Evolutionary conservation across 2,888 invertebrate species (phyloP).

Genomic region (Hecatera dysodea): DNA sequence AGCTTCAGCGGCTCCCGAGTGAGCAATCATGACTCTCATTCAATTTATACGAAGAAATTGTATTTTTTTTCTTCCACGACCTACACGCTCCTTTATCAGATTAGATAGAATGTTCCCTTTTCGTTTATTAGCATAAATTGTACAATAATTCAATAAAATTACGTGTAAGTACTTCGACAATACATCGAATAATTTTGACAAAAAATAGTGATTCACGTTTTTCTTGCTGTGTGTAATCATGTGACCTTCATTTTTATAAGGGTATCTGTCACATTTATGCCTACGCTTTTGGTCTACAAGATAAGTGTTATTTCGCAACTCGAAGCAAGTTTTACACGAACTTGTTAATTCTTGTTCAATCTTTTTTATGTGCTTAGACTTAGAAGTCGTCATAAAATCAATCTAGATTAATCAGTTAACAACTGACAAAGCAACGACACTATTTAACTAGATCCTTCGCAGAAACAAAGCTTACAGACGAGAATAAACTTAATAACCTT

Average conservation of each 20-base stretch:
- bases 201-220: conserved; percentile 26
- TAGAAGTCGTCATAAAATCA: conserved; percentile 11
- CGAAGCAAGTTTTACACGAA: conserved; percentile 20
- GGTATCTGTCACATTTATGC: conserved; percentile 7
- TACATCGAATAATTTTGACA: conserved; percentile 4
- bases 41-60: conserved; percentile 65
- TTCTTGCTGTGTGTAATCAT: conserved; percentile 14
- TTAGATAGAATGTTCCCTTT: conserved; percentile 51
- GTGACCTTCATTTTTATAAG: conserved; percentile 15
- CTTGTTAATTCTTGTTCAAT: conserved; percentile 12
- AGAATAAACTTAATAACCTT: conserved; percentile 36
- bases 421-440: conserved; percentile 1
- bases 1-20: conserved; percentile 49
- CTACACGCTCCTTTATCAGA: conserved; percentile 50
- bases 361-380: background rate
- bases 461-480: conserved; percentile 39
- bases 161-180: conserved; percentile 14
- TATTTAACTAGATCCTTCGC: conserved; percentile 38
- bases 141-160: conserved; percentile 50
- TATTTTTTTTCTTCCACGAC: conserved; percentile 49
- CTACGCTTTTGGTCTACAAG: conserved; percentile 18
- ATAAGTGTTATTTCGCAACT: conserved; percentile 38
- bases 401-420: conserved; percentile 26
- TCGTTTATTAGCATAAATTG: conserved; percentile 59
- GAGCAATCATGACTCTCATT: conserved; percentile 64